phyloP scores from a whole-genome alignment of 1,140 invertebrate species.

The Trachelipus rathkii region DNA sequence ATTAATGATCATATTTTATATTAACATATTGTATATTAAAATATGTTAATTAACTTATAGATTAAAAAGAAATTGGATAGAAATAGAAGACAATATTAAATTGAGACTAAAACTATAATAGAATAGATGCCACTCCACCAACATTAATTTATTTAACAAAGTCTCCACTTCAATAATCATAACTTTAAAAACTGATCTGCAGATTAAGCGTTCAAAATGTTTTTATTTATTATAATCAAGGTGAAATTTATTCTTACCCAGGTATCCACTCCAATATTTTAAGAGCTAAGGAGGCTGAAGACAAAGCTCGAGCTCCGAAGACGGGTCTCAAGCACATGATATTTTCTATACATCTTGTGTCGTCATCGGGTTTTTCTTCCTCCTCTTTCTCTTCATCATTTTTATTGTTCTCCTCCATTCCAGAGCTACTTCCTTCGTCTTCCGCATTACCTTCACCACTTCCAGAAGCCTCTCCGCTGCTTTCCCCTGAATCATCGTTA shows the following conservation, averaged over 20 bases:
- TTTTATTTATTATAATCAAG: no score
- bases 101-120: no score
- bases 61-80: no score
- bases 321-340: not conserved
- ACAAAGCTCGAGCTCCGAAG: not conserved
- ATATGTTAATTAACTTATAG: no score
- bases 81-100: no score
- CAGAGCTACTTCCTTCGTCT: not conserved
- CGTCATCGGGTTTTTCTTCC: not conserved
- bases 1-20: no score
- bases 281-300: not conserved
- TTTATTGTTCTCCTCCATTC: not conserved
- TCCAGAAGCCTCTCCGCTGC: not conserved
- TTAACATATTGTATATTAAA: no score
- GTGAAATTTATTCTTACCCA: not conserved
- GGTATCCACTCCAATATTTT: constrained; percentile 7
- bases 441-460: not conserved
- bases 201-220: no score
- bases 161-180: no score
- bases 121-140: no score
- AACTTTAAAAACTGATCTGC: no score
- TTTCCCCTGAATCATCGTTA: not conserved
- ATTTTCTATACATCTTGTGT: not conserved
- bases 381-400: not conserved
- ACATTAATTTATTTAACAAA: no score